Evolutionary conservation across 92 coral and sea anemone species (phyloP), one percentile per base, ranked within the genome.

Genomic region (Zoanthus sansibaricus): DNA sequence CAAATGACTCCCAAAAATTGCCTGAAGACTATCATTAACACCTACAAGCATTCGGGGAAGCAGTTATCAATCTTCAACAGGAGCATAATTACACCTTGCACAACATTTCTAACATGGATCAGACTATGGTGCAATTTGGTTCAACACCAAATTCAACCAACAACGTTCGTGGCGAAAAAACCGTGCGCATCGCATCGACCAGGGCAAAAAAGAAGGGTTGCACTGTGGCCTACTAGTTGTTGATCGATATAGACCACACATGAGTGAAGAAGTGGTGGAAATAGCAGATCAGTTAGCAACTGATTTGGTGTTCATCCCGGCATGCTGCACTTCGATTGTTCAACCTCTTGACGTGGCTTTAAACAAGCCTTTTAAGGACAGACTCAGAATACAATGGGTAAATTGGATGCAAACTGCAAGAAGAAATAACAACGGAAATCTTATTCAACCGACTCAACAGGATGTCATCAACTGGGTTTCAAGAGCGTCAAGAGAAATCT

Each of bases 391-490:
- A 12, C 61, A 66, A 49, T 67, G 72, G 72, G 72, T 67, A 18
- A 67, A n/a, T 20, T 67, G 77, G 62, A 68, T 45, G 77, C 67
- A 68, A 67, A 71, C 42, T 48, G 77, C 49, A 7, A 71, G 20
- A 68, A 71, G 20, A 68, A 83, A 33, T 31, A 18, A 54, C 9
- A 71, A 83, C 18, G 49, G 77, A 71, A 83, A 69, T 56, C 76
- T 83, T 0, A 83, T 21, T 31, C 74, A 45, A 66, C 87, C 77
- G 11, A 83, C 59, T 33, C 11, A 25, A 18, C 87, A 68, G 66
- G 15, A 83, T 46, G 76, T 47, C 47, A 68, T 82, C 25, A 82
- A 45, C 87, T 82, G 59, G 77, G 77, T 82, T 37, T 82, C n/a
- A n/a, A n/a, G n/a, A n/a, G n/a, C n/a, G n/a, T n/a, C n/a, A n/a